Conservation (phyloP, 2,797 vertebrate species). For the Xiphophorus birchmanni region DNA sequence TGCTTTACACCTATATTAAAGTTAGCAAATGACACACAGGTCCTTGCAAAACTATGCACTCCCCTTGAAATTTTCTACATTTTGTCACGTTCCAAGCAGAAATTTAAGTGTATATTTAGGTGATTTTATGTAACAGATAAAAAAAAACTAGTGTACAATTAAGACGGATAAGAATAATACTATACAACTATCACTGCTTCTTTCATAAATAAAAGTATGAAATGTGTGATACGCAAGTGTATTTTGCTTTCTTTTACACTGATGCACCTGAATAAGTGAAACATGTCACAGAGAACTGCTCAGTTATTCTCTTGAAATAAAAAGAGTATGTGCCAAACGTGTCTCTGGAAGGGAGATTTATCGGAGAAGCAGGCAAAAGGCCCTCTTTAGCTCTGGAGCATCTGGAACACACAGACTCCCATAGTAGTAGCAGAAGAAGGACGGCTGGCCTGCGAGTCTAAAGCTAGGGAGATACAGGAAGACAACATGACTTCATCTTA, state of each 20-base stretch:
- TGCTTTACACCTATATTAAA: constrained; percentile 1
- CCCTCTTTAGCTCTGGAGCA: not conserved
- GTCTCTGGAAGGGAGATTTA: not conserved
- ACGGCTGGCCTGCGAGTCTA: no score
- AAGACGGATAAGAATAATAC: not conserved
- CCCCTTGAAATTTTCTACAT: not conserved
- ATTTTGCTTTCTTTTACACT: not conserved
- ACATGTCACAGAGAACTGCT: not conserved
- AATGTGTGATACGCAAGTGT: not conserved
- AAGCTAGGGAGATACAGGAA: no score
- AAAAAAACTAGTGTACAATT: not conserved
- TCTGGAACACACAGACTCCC: not conserved
- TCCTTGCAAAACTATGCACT: not conserved
- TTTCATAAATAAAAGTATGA: not conserved
- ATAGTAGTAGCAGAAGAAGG: not conserved
- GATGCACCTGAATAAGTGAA: not conserved
- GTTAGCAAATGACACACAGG: not conserved
- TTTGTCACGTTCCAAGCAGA: not conserved
- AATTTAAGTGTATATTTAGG: not conserved
- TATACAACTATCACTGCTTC: not conserved
- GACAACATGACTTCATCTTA: no score
- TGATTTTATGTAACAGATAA: not conserved
- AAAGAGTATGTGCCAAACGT: not conserved
- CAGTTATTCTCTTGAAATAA: not conserved
- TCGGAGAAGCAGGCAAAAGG: not conserved